These are phyloP conservation scores for Baronia brevicornis DNA, from an alignment of 2,888 invertebrate species.

Conservation along the genomic window DNA sequence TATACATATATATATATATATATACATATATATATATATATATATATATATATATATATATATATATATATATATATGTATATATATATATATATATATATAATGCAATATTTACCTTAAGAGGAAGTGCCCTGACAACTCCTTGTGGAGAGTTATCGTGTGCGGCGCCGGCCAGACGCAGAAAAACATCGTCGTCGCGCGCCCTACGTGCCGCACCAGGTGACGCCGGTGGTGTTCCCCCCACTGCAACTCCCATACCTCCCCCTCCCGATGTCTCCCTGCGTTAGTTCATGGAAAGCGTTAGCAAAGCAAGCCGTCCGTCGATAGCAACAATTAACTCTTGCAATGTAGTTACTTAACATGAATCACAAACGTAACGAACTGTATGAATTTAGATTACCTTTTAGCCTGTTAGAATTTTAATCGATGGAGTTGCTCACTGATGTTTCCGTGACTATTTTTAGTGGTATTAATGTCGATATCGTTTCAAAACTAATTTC, in stretches of 20 bases:
- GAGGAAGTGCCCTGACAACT: slow-evolving; percentile 73
- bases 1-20: no score
- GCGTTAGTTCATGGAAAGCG: slow-evolving; percentile 27
- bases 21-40: no score
- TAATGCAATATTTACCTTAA: slow-evolving; percentile 61
- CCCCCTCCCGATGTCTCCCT: slow-evolving; percentile 32
- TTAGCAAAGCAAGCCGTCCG: slow-evolving; percentile 27
- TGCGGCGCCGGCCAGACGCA: slow-evolving; percentile 77
- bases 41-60: no score
- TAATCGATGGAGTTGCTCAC: no score
- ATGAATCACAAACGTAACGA: no score
- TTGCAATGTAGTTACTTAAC: slow-evolving; percentile 12
- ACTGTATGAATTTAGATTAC: neutral
- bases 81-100: slow-evolving; percentile 3
- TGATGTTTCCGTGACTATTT: no score
- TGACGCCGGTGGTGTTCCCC: slow-evolving; percentile 72
- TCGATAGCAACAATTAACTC: no score
- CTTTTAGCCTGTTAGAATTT: neutral
- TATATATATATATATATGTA: no score
- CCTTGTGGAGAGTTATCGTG: slow-evolving; percentile 48
- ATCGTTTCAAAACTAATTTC: no score
- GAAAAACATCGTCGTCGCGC: slow-evolving; percentile 84
- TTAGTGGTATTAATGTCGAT: no score
- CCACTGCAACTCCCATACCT: slow-evolving; percentile 36
- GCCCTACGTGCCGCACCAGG: slow-evolving; percentile 74